Evolutionary conservation across 2,888 invertebrate genomes (phyloP).

Genomic region (Diarsia mendica): DNA sequence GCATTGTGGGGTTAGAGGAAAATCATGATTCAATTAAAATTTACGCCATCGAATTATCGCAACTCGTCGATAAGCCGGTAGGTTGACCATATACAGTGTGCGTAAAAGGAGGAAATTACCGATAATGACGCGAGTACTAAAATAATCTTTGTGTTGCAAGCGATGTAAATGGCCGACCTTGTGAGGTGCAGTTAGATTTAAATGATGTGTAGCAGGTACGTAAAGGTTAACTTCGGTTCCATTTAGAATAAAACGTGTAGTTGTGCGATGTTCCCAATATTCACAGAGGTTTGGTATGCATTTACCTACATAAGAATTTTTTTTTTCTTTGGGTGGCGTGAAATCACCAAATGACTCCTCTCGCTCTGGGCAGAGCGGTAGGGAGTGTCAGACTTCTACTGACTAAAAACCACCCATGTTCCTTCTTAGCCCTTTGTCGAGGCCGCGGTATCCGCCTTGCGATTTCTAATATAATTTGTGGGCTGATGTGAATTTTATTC

Average conservation of each 20-base stretch:
- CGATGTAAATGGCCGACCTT: constrained; percentile 60
- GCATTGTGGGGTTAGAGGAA: constrained; percentile 23
- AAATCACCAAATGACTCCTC: too few species aligned
- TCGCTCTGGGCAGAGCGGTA: too few species aligned
- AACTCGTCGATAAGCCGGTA: constrained; percentile 33
- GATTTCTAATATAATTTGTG: not conserved
- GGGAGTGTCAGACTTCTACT: too few species aligned
- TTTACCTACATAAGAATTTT: not conserved
- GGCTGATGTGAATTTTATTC: not conserved
- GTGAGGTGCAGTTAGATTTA: constrained; percentile 56
- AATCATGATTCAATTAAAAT: constrained; percentile 41
- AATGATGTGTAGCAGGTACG: constrained; percentile 22
- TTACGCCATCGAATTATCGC: constrained; percentile 36
- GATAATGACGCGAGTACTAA: constrained; percentile 51
- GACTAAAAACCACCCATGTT: too few species aligned
- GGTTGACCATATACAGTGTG: constrained; percentile 34
- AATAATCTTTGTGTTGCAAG: constrained; percentile 53
- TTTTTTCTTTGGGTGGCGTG: too few species aligned
- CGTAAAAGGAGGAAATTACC: constrained; percentile 59
- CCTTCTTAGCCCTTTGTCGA: too few species aligned
- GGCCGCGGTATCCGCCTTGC: too few species aligned
- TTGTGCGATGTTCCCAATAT: not conserved
- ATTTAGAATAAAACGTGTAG: not conserved
- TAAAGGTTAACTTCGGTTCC: constrained; percentile 23
- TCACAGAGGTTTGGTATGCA: not conserved